A percentile compares a stretch with the other conserved stretches of the same genome.
Conservation (phyloP, 2,888 invertebrate species). For the Macrosiphum euphorbiae region DNA sequence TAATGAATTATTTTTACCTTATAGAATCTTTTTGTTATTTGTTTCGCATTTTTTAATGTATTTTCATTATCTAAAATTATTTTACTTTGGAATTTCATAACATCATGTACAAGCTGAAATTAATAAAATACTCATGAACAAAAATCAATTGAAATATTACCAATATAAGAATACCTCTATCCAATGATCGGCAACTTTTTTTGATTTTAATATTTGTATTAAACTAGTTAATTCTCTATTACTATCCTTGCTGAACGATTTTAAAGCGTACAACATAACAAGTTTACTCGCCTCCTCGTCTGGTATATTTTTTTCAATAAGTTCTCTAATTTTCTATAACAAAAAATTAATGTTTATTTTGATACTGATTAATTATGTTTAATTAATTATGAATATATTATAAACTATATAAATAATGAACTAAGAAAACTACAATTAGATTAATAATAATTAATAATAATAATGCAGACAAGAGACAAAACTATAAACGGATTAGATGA, state of each 20-base stretch:
- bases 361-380: not conserved
- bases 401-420: not conserved
- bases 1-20: constrained; percentile 74
- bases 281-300: constrained; percentile 87
- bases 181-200: constrained; percentile 64
- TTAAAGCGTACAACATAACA: constrained; percentile 92
- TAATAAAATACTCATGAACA: constrained; percentile 67
- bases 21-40: constrained; percentile 90
- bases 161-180: constrained; percentile 61
- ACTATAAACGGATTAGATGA: not conserved
- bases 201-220: constrained; percentile 65
- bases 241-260: constrained; percentile 91
- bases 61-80: constrained; percentile 89
- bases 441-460: not conserved
- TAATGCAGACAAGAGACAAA: not conserved
- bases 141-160: not conserved
- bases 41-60: constrained; percentile 83
- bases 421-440: not conserved
- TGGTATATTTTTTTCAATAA: constrained; percentile 73
- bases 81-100: constrained; percentile 88
- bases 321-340: constrained; percentile 77
- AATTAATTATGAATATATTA: not conserved
- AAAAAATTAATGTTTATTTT: not conserved
- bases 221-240: constrained; percentile 76
- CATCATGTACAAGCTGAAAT: constrained; percentile 75